Evolutionary conservation across 2,888 invertebrate genomes (phyloP), one percentile per base, ranked within the genome.

Genomic region (Nemotelus pantherinus): DNA sequence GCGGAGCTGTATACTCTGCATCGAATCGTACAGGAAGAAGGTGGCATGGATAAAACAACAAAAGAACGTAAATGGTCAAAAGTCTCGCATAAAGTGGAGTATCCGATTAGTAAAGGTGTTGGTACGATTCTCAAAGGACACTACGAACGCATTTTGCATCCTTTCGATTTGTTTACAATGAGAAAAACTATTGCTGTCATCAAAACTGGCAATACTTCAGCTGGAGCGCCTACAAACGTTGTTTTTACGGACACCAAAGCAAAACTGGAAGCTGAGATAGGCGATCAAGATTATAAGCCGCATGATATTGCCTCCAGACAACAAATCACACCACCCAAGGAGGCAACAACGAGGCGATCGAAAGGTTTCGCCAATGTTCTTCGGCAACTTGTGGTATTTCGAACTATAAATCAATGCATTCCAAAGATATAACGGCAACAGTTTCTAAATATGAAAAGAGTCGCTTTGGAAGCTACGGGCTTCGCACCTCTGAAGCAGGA

Each of bases 1-100:
- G n/a, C n/a, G n/a, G n/a, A n/a, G n/a, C n/a, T 99, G 77, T 97
- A 96, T 85, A 93, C 95, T 0, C 87, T 99, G 63, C 96, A 98
- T 86, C 93, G 93, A 84, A 90, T 94, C 81, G 95, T 96, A 2
- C 92, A 93, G 82, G 92, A 92, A 83, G 95, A 95, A 88, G 95
- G 96, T 80, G 98, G 98, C 41, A 94, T 95, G 86, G 95, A 96
- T 82, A 89, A 90, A 77, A 94, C 95, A 48, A 93, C 94, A n/a
- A 92, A 92, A 83, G 96, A 96, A 82, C 92, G 95, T 80, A 95
- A 95, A 87, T 99, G 99, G 98, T 93, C 95, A 39, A 94, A 93
- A 87, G 92, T 98, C 44, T 95, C 97, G 0, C 91, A 91, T 70
- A 92, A 93, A 80, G 92, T 98, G 92, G 95, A 95, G 71, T 95